phyloP scores from a whole-genome alignment of 2,888 invertebrate species.

The Hypena proboscidalis region DNA sequence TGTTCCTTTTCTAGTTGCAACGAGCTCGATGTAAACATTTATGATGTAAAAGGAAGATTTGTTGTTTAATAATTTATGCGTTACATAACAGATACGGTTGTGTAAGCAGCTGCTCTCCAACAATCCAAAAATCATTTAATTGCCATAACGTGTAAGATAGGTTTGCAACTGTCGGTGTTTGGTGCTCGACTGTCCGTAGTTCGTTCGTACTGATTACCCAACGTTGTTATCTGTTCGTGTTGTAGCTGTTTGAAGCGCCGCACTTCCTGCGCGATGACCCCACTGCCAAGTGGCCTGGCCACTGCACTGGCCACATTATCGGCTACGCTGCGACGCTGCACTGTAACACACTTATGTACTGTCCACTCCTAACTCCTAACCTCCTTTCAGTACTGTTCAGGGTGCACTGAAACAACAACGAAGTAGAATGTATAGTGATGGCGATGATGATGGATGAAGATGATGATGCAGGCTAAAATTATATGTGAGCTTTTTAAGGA shows the following conservation, averaged over 20 bases:
- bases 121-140: slow-evolving; percentile 22
- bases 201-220: slow-evolving; percentile 47
- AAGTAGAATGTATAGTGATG: too few relatives aligned
- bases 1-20: slow-evolving; percentile 18
- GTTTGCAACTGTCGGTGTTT: slow-evolving; percentile 50
- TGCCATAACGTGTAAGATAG: slow-evolving; percentile 49
- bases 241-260: slow-evolving; percentile 64
- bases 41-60: slow-evolving; percentile 20
- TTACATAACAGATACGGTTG: slow-evolving; percentile 24
- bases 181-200: slow-evolving; percentile 9
- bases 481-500: too few relatives aligned
- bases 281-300: too few relatives aligned
- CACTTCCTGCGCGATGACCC: slow-evolving; percentile 81
- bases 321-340: slow-evolving; percentile 32
- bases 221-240: slow-evolving; percentile 61
- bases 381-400: neutral
- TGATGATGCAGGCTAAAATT: too few relatives aligned
- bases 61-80: slow-evolving; percentile 23
- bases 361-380: too few relatives aligned
- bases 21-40: slow-evolving; percentile 8
- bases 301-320: slow-evolving; percentile 52
- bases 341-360: too few relatives aligned
- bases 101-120: slow-evolving; percentile 19
- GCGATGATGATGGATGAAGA: too few relatives aligned
- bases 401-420: too few relatives aligned